These are phyloP conservation scores for Perccottus glenii DNA, from an alignment of 2,113 vertebrate genomes.

Conservation along the genomic window DNA sequence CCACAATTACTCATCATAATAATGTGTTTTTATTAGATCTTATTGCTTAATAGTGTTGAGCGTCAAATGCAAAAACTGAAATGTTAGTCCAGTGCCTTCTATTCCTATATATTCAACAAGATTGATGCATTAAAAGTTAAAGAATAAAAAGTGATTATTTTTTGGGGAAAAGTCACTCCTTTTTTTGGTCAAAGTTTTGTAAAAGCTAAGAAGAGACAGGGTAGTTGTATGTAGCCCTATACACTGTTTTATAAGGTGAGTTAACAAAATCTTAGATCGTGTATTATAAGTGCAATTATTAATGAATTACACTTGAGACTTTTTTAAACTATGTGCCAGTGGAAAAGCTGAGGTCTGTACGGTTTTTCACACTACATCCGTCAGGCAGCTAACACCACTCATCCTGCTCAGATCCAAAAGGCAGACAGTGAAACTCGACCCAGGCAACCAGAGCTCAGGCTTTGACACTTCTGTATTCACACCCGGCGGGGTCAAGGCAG, in stretches of 20 bases:
- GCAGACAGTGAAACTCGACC: conserved; percentile 45
- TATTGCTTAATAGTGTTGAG: no score
- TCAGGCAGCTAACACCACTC: conserved; percentile 8
- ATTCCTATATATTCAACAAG: no score
- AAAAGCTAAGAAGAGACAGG: no score
- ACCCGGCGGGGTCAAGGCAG: conserved; percentile 20
- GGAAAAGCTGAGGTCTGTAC: conserved; percentile 13
- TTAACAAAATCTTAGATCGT: background rate
- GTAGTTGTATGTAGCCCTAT: no score
- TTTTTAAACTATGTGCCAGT: conserved; percentile 19
- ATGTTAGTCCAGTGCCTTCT: no score
- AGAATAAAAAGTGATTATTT: no score
- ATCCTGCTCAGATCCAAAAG: conserved; percentile 1
- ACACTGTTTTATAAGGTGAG: background rate
- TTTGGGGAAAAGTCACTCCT: no score
- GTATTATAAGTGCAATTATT: no score
- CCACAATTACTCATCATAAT: background rate
- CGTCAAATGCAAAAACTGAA: no score
- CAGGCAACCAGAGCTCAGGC: conserved; percentile 21
- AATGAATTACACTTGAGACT: background rate
- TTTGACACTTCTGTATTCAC: conserved; percentile 23
- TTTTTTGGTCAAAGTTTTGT: no score
- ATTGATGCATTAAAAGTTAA: no score
- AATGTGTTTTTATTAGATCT: no score
- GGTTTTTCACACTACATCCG: conserved; percentile 23